phyloP scores from a whole-genome alignment of 2,888 invertebrate species.

The Caenorhabditis uteleia region DNA sequence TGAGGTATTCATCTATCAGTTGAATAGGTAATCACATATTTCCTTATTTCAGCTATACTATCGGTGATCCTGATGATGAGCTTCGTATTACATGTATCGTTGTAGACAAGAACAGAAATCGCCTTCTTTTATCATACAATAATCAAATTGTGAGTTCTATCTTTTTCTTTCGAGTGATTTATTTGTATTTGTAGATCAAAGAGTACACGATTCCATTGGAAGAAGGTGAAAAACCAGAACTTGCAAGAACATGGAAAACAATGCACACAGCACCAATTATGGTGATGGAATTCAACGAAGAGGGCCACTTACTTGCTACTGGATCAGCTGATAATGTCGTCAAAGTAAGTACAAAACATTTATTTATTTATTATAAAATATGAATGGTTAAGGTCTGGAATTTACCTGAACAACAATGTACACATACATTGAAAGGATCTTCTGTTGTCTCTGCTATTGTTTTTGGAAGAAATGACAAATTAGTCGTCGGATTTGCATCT shows the following conservation, averaged over 20 bases:
- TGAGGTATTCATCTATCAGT: slow-evolving; percentile 15
- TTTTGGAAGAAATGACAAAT: slow-evolving; percentile 44
- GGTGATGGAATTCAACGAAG: slow-evolving; percentile 45
- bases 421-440: slow-evolving; percentile 55
- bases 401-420: slow-evolving; percentile 52
- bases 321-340: slow-evolving; percentile 53
- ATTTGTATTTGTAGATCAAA: slow-evolving; percentile 18
- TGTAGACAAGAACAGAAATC: slow-evolving; percentile 44
- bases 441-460: slow-evolving; percentile 51
- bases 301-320: slow-evolving; percentile 43
- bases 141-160: slow-evolving; percentile 43
- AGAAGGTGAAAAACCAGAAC: slow-evolving; percentile 13
- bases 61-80: slow-evolving; percentile 57
- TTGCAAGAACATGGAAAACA: slow-evolving; percentile 52
- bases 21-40: slow-evolving; percentile 10
- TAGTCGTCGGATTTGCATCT: slow-evolving; percentile 59
- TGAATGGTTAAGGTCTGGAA: slow-evolving; percentile 54
- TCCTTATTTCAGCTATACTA: slow-evolving; percentile 52
- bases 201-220: slow-evolving; percentile 40
- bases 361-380: slow-evolving; percentile 2
- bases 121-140: slow-evolving; percentile 58
- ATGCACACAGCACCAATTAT: slow-evolving; percentile 60
- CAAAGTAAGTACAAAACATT: slow-evolving; percentile 31
- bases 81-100: slow-evolving; percentile 54
- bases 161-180: not conserved